Evolutionary conservation across 2,888 invertebrate species (phyloP), one percentile per base, ranked within the genome.

Genomic region (Hyposoter dolosus): DNA sequence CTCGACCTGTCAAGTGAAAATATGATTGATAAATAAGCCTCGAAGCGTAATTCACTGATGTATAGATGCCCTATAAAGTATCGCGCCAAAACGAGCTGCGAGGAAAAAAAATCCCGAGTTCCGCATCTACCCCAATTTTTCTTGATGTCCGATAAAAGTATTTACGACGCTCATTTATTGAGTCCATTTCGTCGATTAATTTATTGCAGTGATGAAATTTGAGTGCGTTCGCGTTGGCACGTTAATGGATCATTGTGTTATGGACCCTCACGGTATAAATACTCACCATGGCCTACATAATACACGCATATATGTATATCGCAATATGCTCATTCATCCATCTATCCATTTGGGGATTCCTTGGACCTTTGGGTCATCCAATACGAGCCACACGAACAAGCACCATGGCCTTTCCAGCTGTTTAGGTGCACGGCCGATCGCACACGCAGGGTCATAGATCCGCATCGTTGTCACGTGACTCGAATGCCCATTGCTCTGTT

Each of bases 371-470:
- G 56, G 75, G 81, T 72, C 53, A 23, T 63, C 74, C 74, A 69
- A 83, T 79, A 79, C 78, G 23, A 80, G 66, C 50, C 77, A 77
- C 76, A 82, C 82, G 75, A 68, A 74, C 77, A 28, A 69, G 71
- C 78, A 47, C 50, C 76, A 76, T 35, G 60, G 66, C 60, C 7
- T 78, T 79, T 82, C 63, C 71, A 68, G 78, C 63, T 78, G 74
- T 72, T 78, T 85, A 47, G 74, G 53, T 85, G 78, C 69, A 78
- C 65, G 68, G 82, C 47, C 74, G 83, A 85, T 79, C 78, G 78
- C 87, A 69, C 87, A 85, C 81, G 81, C 71, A 74, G 69, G 63
- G 81, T 85, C 85, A 80, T 85, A 85, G 69, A 85, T 87, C 80
- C 81, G 66, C 83, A 83, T 87, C 81, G 77, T 68, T 63, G 75